Evolutionary conservation across 2,797 vertebrate species (phyloP), one percentile per base, ranked within the genome.

Genomic region (Leuciscus waleckii): DNA sequence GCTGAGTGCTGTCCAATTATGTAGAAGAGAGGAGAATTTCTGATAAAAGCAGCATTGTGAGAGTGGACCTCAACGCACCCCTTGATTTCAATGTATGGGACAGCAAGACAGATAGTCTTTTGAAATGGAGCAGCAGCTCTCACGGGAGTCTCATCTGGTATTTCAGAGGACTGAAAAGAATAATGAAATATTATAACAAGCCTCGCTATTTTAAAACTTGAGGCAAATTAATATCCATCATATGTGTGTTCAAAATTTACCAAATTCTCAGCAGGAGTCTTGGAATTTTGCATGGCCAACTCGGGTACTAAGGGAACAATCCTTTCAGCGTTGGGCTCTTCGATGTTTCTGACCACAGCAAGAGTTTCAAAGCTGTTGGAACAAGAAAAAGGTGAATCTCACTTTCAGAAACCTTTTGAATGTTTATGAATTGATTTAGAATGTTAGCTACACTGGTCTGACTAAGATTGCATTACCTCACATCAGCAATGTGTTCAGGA

Each of bases 271-370:
- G 13, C 4, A 49, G 13, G 1, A 49, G 14, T 49, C 46, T 81
- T 81, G 5, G 93, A 92, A 73, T 89, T 90, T 21, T 73, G 58
- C 13, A 29, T 0, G 2, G 43, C 13, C 3, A 17, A 0, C 5
- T 77, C 82, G 23, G 95, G 93, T 58, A 97, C 90, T 51, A 98
- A 84, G n/a, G 95, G 91, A 17, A 89, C 95, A 54, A 84, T 93
- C 90, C 79, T 96, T 56, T 92, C 93, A 70, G 78, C 82, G 87
- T 89, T 41, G 19, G 93, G 85, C 46, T 97, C 94, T 88, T 94
- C 95, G 78, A 93, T 83, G 87, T 96, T 95, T 92, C 95, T 96
- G 87, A 93, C 91, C 43, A 97, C 83, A 86, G 95, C 96, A 91
- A 93, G 78, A 63, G 95, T 95, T 10, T 96, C 93, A 81, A 95